Evolutionary conservation across 1,140 invertebrate species (phyloP).

Genomic region (Anthonomus grandis): DNA sequence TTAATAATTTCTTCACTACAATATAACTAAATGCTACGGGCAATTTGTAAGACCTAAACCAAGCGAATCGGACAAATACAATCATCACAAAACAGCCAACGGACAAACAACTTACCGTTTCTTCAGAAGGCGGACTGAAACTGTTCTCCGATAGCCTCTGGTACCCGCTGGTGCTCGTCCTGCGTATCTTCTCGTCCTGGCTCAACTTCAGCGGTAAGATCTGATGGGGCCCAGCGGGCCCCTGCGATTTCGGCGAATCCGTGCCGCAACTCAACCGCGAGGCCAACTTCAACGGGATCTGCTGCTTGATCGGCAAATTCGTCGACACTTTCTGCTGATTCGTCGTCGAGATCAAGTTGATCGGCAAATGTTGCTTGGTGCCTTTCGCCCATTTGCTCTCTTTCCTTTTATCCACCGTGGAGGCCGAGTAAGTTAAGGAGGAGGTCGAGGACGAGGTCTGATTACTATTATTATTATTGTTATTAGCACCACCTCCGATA

Average conservation of each 20-base stretch:
- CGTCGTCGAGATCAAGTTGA: slow-evolving; percentile 76
- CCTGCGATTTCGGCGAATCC: slow-evolving; percentile 49
- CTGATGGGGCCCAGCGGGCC: slow-evolving; percentile 36
- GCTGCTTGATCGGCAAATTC: slow-evolving; percentile 68
- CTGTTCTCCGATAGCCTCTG: slow-evolving; percentile 49
- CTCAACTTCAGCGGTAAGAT: slow-evolving; percentile 42
- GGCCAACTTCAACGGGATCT: slow-evolving; percentile 78
- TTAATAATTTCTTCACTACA: not conserved
- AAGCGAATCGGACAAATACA: no score
- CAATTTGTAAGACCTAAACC: no score
- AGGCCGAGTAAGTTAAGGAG: slow-evolving; percentile 35
- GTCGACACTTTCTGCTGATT: slow-evolving; percentile 74
- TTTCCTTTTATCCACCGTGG: slow-evolving; percentile 49
- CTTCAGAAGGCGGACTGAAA: slow-evolving; percentile 51
- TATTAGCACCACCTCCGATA: slow-evolving; percentile 39
- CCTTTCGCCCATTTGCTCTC: slow-evolving; percentile 56
- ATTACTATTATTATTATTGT: no score
- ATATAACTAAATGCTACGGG: no score
- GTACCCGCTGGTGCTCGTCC: slow-evolving; percentile 47
- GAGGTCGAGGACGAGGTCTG: no score
- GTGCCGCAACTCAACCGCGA: slow-evolving; percentile 53
- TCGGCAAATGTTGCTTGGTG: slow-evolving; percentile 58
- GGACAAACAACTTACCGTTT: slow-evolving; percentile 41
- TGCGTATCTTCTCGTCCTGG: slow-evolving; percentile 41
- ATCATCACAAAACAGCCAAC: no score